phyloP scores from a whole-genome alignment of 1,140 invertebrate species.

The Steinernema feltiae region DNA sequence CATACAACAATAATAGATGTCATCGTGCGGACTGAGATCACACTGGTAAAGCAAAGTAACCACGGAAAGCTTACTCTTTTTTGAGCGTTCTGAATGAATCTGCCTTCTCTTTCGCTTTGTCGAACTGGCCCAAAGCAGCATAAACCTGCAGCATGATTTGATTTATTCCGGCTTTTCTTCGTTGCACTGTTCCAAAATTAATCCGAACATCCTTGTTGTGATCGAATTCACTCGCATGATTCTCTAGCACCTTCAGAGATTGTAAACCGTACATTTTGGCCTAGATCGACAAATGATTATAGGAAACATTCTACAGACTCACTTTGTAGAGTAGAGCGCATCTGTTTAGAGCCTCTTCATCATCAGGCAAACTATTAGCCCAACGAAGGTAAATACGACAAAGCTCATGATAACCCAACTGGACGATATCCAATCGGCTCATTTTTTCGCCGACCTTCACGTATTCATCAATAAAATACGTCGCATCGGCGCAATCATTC shows the following conservation, averaged over 20 bases:
- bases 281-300: background rate
- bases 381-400: background rate
- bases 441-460: background rate
- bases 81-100: too few relatives aligned
- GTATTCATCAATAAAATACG: background rate
- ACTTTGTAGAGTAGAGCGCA: too few relatives aligned
- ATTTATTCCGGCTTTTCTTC: background rate
- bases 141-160: background rate
- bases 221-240: background rate
- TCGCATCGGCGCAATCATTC: background rate
- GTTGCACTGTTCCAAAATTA: background rate
- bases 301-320: background rate
- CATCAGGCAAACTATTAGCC: too few relatives aligned
- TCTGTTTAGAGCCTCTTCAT: too few relatives aligned
- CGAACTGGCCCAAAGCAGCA: background rate
- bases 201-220: background rate
- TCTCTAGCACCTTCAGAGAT: background rate
- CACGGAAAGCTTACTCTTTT: too few relatives aligned
- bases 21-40: too few relatives aligned
- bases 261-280: background rate
- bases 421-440: background rate
- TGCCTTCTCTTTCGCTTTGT: background rate
- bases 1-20: too few relatives aligned
- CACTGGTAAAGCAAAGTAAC: too few relatives aligned
- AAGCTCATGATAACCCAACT: background rate